Conservation (phyloP, 1,140 invertebrate genomes). For the Propsilocerus akamusi region DNA sequence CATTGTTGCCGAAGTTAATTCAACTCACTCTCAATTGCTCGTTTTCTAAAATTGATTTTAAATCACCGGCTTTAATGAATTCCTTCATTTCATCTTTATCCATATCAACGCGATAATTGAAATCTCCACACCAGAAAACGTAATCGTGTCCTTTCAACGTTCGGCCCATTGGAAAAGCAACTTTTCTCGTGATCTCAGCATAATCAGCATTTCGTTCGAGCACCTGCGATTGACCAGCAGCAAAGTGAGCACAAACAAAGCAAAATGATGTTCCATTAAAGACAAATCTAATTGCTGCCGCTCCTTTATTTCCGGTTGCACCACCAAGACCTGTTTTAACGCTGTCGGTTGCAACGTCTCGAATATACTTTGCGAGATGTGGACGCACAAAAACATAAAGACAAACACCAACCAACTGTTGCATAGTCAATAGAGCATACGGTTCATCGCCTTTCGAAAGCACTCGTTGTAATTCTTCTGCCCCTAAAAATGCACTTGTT, state of each 20-base stretch:
- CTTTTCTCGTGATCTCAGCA: conserved; percentile 81
- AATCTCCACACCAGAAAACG: conserved; percentile 99
- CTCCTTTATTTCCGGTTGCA: conserved; percentile 90
- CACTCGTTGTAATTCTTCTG: conserved; percentile 83
- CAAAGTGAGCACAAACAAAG: conserved; percentile 98
- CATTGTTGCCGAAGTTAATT: conserved; percentile 7
- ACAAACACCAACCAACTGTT: conserved; percentile 96
- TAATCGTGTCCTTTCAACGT: conserved; percentile 91
- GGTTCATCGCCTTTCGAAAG: conserved; percentile 62
- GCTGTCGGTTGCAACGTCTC: conserved; percentile 83
- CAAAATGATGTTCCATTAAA: conserved; percentile 85
- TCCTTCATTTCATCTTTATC: conserved; percentile 88
- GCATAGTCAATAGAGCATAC: conserved; percentile 84
- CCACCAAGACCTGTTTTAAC: conserved; percentile 97
- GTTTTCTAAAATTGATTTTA: conserved; percentile 54
- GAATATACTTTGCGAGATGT: conserved; percentile 66
- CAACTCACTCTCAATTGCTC: conserved; percentile 60
- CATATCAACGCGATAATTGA: conserved; percentile 97
- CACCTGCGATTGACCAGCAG: conserved; percentile 94
- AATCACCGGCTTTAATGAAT: conserved; percentile 58
- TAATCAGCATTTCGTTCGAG: conserved; percentile 92
- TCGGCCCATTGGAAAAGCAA: conserved; percentile 84
- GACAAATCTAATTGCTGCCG: conserved; percentile 83
- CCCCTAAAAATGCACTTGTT: conserved; percentile 32
- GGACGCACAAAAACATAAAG: conserved; percentile 87